Percentiles rank a stretch among this genome's conserved stretches.
Evolutionary conservation across 2,797 vertebrate species (phyloP).

Genomic region (Amniataba percoides): DNA sequence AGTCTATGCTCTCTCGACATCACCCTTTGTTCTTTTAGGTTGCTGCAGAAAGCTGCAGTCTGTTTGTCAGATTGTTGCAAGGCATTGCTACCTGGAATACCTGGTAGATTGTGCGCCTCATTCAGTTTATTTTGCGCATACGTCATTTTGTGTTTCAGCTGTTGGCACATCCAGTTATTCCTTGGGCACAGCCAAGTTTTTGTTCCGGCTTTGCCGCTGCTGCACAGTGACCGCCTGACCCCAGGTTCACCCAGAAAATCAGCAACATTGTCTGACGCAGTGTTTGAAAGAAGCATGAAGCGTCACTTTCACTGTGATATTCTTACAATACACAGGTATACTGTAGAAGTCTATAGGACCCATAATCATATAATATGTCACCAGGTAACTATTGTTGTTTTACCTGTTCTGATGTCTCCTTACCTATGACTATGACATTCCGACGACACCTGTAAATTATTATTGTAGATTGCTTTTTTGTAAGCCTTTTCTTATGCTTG

Average conservation of each 20-base stretch:
- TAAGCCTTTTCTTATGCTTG: constrained; percentile 18
- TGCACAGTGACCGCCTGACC: neutral
- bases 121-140: no score
- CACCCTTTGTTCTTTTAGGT: no score
- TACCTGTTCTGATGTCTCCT: neutral
- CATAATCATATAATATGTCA: neutral
- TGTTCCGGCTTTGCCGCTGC: no score
- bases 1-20: no score
- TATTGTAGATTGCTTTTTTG: constrained; percentile 17
- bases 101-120: no score
- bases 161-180: no score
- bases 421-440: constrained; percentile 22
- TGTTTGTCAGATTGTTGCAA: no score
- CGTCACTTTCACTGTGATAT: neutral
- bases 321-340: neutral
- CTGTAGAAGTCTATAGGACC: neutral
- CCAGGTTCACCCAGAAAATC: neutral
- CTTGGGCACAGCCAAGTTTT: no score
- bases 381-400: constrained; percentile 13
- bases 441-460: neutral
- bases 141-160: no score
- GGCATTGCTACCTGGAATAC: no score
- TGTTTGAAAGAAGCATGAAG: neutral
- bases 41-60: no score
- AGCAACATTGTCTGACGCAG: neutral